Percentiles rank a stretch among this genome's conserved stretches.
Conservation (phyloP, 2,888 invertebrate species). For the Pseudoips prasinana region DNA sequence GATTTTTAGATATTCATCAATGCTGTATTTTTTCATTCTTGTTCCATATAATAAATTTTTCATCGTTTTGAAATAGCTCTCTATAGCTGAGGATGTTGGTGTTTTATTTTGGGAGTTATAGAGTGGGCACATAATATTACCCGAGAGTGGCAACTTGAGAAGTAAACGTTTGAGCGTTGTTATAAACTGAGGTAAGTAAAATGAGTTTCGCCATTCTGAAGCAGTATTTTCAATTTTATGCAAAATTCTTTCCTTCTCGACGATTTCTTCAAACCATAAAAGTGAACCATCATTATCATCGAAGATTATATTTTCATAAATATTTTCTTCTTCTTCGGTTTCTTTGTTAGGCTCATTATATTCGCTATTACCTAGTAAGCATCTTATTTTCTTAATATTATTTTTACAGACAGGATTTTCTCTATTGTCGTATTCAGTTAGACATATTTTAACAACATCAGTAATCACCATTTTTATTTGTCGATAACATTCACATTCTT, state of each 20-base stretch:
- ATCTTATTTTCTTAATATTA: slow-evolving; percentile 18
- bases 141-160: slow-evolving; percentile 21
- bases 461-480: background rate
- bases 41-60: slow-evolving; percentile 19
- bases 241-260: slow-evolving; percentile 18
- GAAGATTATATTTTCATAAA: no score
- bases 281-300: no score
- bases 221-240: slow-evolving; percentile 17
- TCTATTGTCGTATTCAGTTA: slow-evolving; percentile 1
- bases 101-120: slow-evolving; percentile 18
- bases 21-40: slow-evolving; percentile 16
- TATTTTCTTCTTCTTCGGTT: slow-evolving; percentile 18
- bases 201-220: slow-evolving; percentile 16
- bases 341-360: slow-evolving; percentile 17
- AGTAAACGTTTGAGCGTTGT: no score
- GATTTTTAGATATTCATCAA: slow-evolving; percentile 19
- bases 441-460: background rate
- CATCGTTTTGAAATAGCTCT: no score
- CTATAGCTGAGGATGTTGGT: no score
- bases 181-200: slow-evolving; percentile 20
- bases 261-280: no score
- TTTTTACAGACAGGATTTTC: slow-evolving; percentile 3
- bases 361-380: slow-evolving; percentile 17
- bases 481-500: background rate
- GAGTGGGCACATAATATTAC: slow-evolving; percentile 20